Conservation (phyloP, 2,888 invertebrate species). For the Coelogynopora nodosa region DNA sequence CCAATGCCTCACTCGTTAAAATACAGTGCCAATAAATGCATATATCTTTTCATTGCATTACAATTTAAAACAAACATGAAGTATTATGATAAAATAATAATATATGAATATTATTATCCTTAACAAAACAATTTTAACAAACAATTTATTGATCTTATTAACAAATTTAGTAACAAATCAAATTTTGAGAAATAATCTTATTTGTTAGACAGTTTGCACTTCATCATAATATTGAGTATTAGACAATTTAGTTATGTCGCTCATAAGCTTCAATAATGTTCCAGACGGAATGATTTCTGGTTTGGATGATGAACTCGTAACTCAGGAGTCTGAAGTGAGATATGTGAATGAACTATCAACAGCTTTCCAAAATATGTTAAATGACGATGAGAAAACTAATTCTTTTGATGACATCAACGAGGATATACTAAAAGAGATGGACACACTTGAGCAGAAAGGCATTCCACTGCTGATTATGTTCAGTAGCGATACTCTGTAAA, state of each 20-base stretch:
- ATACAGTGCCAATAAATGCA: no score
- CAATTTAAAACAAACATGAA: no score
- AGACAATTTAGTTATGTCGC: background rate
- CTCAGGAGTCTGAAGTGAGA: background rate
- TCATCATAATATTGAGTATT: no score
- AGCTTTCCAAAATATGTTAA: background rate
- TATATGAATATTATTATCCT: background rate
- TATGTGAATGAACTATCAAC: background rate
- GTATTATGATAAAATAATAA: no score
- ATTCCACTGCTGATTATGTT: background rate
- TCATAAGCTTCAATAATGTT: background rate
- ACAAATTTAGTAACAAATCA: background rate
- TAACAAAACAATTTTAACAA: background rate
- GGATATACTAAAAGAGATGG: background rate
- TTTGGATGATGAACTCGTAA: background rate
- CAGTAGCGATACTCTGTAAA: background rate
- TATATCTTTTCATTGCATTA: no score
- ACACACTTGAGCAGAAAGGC: background rate
- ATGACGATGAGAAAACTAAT: background rate
- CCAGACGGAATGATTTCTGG: background rate
- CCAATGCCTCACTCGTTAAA: no score
- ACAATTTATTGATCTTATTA: no score
- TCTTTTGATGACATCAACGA: background rate
- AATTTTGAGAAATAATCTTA: background rate
- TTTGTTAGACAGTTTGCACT: background rate